Evolutionary conservation across 2,113 vertebrate genomes (phyloP), one percentile per base, ranked within the genome.

Genomic region (Onychorhynchus coronatus): DNA sequence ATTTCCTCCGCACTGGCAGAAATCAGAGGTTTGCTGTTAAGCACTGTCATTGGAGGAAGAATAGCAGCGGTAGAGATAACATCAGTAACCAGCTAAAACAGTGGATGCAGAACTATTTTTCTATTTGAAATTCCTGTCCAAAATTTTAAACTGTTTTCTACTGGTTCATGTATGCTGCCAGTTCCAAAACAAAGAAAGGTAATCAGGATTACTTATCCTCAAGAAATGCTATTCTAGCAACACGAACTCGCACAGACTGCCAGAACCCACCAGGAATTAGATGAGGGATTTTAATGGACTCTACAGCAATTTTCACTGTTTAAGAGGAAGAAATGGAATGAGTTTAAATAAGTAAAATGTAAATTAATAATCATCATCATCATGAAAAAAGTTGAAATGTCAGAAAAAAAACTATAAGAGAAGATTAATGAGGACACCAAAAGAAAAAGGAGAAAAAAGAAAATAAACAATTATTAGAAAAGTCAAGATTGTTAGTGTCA

Each of bases 391-490:
- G 16, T 58, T 67, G 62, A 93, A 94, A 79, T 77, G 42, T 50
- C 39, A 93, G 39, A 61, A 91, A 91, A 91, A 76, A 42, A 12
- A 8, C 50, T 58, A 39, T 75, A n/a, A 83, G 47, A 79, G 55
- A 79, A 85, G 18, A 92, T 89, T 97, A 93, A 93, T 89, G 56
- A 96, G 73, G 44, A 93, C 79, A 93, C 33, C 59, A 93, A 84
- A 95, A 62, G 55, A 81, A 95, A 95, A 90, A 33, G 17, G 20
- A 72, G 46, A 49, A 63, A 80, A 91, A 88, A 56, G 62, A 89
- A 95, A 90, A 63, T 91, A 97, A 97, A 96, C 85, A 95, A 81
- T 93, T 25, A 91, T 77, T 91, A 88, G n/a, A 87, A 91, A 94
- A 96, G 75, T 92, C 88, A 91, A 88, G 85, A 89, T 23, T 77